These are phyloP conservation scores for Lydus trimaculatus DNA, from an alignment of 2,888 invertebrate genomes.

Conservation along the genomic window DNA sequence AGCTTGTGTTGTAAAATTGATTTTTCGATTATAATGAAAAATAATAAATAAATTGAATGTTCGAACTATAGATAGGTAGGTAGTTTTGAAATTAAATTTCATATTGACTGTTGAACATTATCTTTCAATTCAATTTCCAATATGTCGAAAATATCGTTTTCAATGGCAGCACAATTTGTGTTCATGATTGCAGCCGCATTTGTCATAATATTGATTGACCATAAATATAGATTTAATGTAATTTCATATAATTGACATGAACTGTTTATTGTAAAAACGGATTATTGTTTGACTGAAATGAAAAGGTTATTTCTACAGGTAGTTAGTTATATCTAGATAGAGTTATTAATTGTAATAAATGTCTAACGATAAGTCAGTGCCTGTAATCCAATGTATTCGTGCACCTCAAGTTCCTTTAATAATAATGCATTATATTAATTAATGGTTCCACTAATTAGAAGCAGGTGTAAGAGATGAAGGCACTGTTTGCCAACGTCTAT, in stretches of 20 bases:
- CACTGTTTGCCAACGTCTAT: constrained; percentile 2
- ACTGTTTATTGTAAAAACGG: background rate
- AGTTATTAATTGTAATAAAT: constrained; percentile 17
- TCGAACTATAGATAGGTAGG: too few relatives aligned
- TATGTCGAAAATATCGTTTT: constrained; percentile 1
- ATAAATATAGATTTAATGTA: background rate
- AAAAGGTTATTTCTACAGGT: background rate
- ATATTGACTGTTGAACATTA: constrained; percentile 4
- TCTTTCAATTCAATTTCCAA: background rate
- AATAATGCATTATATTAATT: constrained; percentile 26
- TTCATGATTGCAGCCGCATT: background rate
- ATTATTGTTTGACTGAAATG: background rate
- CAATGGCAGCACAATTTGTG: background rate
- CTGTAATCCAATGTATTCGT: constrained; percentile 20
- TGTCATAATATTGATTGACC: background rate
- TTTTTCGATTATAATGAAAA: background rate
- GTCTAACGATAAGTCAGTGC: constrained; percentile 10
- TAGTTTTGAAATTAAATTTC: constrained; percentile 3
- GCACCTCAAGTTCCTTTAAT: constrained; percentile 22
- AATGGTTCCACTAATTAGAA: constrained; percentile 27
- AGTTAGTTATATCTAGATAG: background rate
- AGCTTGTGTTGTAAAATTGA: background rate
- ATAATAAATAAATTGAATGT: background rate
- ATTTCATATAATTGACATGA: background rate
- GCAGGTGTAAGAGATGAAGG: constrained; percentile 8